Evolutionary conservation across 2,888 invertebrate species (phyloP).

Genomic region (Agrilus cyanescens): DNA sequence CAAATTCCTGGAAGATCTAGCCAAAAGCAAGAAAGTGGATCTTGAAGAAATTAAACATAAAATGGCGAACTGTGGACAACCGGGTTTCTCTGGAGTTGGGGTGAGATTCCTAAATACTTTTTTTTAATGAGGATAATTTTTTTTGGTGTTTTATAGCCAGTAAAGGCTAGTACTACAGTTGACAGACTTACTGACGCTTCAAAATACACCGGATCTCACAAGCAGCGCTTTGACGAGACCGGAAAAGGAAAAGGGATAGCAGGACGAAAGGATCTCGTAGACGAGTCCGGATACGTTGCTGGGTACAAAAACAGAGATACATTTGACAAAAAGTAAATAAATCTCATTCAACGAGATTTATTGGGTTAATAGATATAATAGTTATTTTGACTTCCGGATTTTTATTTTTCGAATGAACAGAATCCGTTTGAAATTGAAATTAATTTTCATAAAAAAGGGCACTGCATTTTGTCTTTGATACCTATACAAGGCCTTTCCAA

Average conservation of each 20-base stretch:
- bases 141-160: constrained; percentile 27
- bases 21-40: constrained; percentile 73
- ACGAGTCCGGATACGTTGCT: constrained; percentile 63
- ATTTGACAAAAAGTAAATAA: constrained; percentile 46
- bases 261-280: constrained; percentile 60
- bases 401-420: too few relatives aligned
- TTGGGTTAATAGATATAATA: too few relatives aligned
- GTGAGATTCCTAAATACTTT: constrained; percentile 25
- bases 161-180: constrained; percentile 39
- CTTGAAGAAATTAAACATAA: constrained; percentile 68
- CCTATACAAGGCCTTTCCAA: too few relatives aligned
- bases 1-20: constrained; percentile 74
- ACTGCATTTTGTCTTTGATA: too few relatives aligned
- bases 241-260: constrained; percentile 81
- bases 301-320: constrained; percentile 78
- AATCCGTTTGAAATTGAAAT: too few relatives aligned
- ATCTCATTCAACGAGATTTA: background rate
- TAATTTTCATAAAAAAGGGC: too few relatives aligned
- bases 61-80: constrained; percentile 67
- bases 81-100: constrained; percentile 45
- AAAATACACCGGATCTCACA: constrained; percentile 81
- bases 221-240: constrained; percentile 70
- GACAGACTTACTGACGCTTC: constrained; percentile 75
- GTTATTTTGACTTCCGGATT: too few relatives aligned
- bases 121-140: background rate